A percentile compares a stretch with the other conserved stretches of the same genome.
Conservation (phyloP, 2,113 vertebrate genomes). For the Oryzias melastigma region DNA sequence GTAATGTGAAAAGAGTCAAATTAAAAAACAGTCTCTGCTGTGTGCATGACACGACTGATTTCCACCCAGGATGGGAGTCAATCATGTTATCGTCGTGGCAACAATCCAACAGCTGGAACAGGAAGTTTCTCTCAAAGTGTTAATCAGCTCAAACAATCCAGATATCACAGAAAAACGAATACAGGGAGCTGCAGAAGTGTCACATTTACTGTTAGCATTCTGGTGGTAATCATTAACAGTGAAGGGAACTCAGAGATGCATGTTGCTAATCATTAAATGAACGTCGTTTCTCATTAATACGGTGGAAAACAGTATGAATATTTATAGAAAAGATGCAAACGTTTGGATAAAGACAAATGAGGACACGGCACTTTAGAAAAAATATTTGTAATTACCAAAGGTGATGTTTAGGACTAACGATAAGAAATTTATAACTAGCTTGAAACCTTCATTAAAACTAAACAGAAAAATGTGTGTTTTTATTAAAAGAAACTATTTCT, state of each 20-base stretch:
- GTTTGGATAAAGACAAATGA: not conserved
- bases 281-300: slow-evolving; percentile 4
- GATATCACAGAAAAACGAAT: not conserved
- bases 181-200: not conserved
- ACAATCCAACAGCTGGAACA: slow-evolving; percentile 15
- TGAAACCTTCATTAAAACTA: no score
- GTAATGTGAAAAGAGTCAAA: no score
- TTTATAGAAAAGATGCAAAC: slow-evolving; percentile 6
- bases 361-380: no score
- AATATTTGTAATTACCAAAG: no score
- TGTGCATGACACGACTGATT: not conserved
- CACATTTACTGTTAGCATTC: not conserved
- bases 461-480: no score
- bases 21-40: not conserved
- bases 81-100: slow-evolving; percentile 10
- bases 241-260: slow-evolving; percentile 4
- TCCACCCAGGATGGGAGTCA: not conserved
- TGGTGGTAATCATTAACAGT: slow-evolving; percentile 42
- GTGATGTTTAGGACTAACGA: no score
- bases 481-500: no score
- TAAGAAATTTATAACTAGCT: no score
- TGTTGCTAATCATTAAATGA: slow-evolving; percentile 29
- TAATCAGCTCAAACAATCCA: slow-evolving; percentile 5
- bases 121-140: slow-evolving; percentile 15
- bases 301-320: slow-evolving; percentile 30